Percentiles rank a stretch among this genome's conserved stretches.
Evolutionary conservation across 1,140 invertebrate species (phyloP).

Genomic region (Triops longicaudatus): DNA sequence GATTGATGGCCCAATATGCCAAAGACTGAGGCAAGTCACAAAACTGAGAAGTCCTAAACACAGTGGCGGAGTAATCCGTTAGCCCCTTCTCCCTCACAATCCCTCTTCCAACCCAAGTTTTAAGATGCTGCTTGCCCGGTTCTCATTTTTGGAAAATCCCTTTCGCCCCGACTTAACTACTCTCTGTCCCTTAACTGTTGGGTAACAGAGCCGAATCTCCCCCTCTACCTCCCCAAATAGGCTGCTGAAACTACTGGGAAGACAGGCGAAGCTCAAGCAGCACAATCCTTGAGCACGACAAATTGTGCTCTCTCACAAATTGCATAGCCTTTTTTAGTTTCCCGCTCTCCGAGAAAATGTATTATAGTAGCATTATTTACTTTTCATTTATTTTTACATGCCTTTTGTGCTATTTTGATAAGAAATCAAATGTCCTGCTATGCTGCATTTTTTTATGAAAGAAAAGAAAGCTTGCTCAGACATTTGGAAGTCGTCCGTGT

Average conservation of each 20-base stretch:
- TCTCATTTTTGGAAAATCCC: constrained; percentile 15
- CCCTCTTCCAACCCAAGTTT: neutral
- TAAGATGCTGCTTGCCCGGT: neutral
- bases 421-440: neutral
- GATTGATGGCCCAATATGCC: constrained; percentile 6
- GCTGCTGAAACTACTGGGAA: neutral
- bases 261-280: neutral
- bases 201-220: neutral
- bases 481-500: too few species aligned
- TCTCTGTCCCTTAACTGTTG: constrained; percentile 13
- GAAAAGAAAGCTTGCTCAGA: neutral
- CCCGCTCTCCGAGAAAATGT: neutral
- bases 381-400: neutral
- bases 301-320: neutral
- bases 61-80: neutral
- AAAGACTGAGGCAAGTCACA: neutral
- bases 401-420: neutral
- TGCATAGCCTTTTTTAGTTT: neutral
- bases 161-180: neutral
- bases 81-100: neutral
- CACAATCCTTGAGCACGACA: neutral
- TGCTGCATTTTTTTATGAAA: neutral
- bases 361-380: neutral
- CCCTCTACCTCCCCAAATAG: neutral
- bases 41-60: neutral